phyloP scores from a whole-genome alignment of 2,888 invertebrate species.

The Calephelis perditalis region DNA sequence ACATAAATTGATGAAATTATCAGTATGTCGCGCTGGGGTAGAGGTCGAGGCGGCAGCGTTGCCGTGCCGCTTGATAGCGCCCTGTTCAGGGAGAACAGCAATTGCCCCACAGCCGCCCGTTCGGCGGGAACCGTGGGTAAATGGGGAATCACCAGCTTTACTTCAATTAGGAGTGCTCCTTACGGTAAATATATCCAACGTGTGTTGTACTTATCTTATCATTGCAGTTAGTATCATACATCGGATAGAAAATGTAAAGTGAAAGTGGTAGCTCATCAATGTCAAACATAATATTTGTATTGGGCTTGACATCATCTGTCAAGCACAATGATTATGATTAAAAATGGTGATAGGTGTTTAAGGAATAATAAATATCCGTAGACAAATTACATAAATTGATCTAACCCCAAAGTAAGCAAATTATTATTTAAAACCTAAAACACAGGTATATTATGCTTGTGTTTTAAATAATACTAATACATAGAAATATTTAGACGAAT shows the following conservation, averaged over 20 bases:
- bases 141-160: constrained; percentile 96
- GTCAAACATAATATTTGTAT: not conserved
- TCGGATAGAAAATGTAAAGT: not conserved
- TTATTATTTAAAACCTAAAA: no score
- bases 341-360: no score
- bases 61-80: constrained; percentile 81
- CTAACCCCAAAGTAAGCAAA: no score
- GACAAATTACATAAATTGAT: no score
- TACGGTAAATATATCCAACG: constrained; percentile 77
- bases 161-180: constrained; percentile 89
- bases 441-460: no score
- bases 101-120: constrained; percentile 91
- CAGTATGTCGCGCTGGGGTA: constrained; percentile 81
- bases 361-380: no score
- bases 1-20: constrained; percentile 74
- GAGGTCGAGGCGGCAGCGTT: constrained; percentile 79
- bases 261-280: not conserved
- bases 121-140: constrained; percentile 95
- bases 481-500: no score
- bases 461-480: no score
- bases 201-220: constrained; percentile 30
- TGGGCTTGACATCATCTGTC: not conserved
- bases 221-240: constrained; percentile 22
- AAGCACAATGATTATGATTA: no score
- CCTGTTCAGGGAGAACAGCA: constrained; percentile 85